These are phyloP conservation scores for Zygogramma bicolorata DNA, from an alignment of 2,888 invertebrate genomes.

Conservation along the genomic window DNA sequence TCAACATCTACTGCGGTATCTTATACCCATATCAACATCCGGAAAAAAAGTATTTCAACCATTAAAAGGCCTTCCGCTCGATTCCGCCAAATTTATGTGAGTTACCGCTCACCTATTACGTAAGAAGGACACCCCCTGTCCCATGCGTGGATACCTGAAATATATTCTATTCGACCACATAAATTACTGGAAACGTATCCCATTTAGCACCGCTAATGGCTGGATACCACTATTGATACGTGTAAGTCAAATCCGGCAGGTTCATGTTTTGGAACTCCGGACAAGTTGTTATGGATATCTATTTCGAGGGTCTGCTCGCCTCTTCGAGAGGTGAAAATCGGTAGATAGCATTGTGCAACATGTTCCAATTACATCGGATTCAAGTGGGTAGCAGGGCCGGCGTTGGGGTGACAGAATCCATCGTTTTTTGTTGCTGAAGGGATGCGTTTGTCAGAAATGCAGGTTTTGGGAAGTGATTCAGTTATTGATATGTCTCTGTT, in stretches of 20 bases:
- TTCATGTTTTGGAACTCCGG: slow-evolving; percentile 2
- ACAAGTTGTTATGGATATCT: background rate
- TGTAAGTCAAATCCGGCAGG: slow-evolving; percentile 24
- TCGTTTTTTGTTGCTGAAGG: too few species aligned
- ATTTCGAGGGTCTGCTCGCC: background rate
- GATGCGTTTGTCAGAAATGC: too few species aligned
- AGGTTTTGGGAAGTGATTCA: too few species aligned
- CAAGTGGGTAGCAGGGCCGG: too few species aligned
- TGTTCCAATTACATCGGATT: background rate
- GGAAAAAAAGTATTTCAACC: too few species aligned
- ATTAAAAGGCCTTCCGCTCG: background rate
- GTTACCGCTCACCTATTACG: background rate
- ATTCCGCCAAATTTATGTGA: background rate
- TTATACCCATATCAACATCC: too few species aligned
- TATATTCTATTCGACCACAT: slow-evolving; percentile 21
- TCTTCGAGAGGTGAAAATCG: background rate
- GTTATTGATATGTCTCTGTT: too few species aligned
- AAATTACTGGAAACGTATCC: slow-evolving; percentile 22
- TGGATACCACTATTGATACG: slow-evolving; percentile 25
- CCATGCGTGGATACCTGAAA: slow-evolving; percentile 19
- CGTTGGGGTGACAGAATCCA: too few species aligned
- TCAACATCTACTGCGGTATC: too few species aligned
- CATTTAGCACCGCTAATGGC: slow-evolving; percentile 28
- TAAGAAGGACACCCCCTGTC: background rate
- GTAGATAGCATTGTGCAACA: background rate